Evolutionary conservation across 2,797 vertebrate genomes (phyloP), one percentile per base, ranked within the genome.

Genomic region (Sebastes iracundus): DNA sequence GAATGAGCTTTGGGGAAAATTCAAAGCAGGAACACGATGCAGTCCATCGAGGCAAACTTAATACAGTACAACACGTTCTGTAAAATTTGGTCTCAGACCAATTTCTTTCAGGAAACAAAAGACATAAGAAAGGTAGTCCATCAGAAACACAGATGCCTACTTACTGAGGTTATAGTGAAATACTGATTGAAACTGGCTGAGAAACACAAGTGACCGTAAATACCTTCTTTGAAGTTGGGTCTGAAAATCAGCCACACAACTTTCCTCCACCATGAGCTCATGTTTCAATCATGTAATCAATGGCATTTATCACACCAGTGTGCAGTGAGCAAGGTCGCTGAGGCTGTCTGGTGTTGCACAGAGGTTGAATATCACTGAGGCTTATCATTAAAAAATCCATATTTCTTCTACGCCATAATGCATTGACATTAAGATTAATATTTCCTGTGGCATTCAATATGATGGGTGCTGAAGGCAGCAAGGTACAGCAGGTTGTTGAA

Each of bases 231-330:
- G 30, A 72, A 79, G 25, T 23, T 53, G 22, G 53, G 30, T 53
- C 65, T 65, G n/a, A 81, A 88, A 87, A 76, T 71, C 74, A 79
- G 79, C 68, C n/a, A 10, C 9, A 32, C 9, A 35, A 46, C 61
- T 69, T 63, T 80, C 22, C 65, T 67, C 42, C 56, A 13, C 30
- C 16, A 25, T 14, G 25, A 79, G 71, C 86, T 87, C 87, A 92
- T 92, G 88, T 91, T 94, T 92, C 75, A 91, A n/a, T 86, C 90
- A 93, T 91, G 89, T 79, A 92, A 92, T 91, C 86, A 92, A 14
- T 46, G 49, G 38, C 72, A 71, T 83, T 92, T 73, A 83, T 56
- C 6, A 46, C 79, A 77, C 76, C 64, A 87, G 71, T 90, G 81
- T 88, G 73, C 74, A 64, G 12, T 3, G 73, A 72, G 42, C 13